Percentiles rank a stretch among this genome's conserved stretches.
Evolutionary conservation across 2,888 invertebrate species (phyloP).

Genomic region (Pyrrhosoma nymphula): DNA sequence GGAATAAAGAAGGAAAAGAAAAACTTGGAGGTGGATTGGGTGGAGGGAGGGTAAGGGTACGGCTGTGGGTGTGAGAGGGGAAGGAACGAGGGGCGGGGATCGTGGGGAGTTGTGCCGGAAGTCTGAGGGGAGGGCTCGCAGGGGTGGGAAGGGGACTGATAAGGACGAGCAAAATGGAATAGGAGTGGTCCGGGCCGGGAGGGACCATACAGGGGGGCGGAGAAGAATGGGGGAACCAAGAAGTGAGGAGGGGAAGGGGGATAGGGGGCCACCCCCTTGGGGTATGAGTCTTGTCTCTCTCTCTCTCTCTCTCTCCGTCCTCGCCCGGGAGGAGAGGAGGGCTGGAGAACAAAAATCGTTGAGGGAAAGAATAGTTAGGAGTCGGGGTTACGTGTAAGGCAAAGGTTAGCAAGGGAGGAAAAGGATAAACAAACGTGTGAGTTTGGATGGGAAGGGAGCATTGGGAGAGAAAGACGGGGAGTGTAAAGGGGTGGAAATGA

Average conservation of each 20-base stretch:
- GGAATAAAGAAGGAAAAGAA: not conserved
- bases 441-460: not conserved
- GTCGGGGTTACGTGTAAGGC: conserved; percentile 23
- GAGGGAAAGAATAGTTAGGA: not conserved
- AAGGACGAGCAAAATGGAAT: conserved; percentile 45
- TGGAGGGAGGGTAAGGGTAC: not conserved
- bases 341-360: not conserved
- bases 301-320: too few relatives aligned
- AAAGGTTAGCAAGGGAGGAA: not conserved
- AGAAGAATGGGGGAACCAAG: too few relatives aligned
- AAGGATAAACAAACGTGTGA: conserved; percentile 14
- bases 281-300: not conserved
- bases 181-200: not conserved
- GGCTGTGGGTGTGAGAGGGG: not conserved
- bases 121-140: not conserved
- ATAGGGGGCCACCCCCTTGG: not conserved
- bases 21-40: not conserved
- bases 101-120: not conserved
- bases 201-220: not conserved
- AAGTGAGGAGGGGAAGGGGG: not conserved
- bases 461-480: not conserved
- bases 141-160: not conserved
- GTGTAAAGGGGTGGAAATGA: not conserved
- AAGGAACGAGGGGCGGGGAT: not conserved
- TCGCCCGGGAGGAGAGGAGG: not conserved